Percentiles rank a stretch among this genome's conserved stretches.
Conservation (phyloP, 1,140 invertebrate genomes). For the Reticulitermes speratus region DNA sequence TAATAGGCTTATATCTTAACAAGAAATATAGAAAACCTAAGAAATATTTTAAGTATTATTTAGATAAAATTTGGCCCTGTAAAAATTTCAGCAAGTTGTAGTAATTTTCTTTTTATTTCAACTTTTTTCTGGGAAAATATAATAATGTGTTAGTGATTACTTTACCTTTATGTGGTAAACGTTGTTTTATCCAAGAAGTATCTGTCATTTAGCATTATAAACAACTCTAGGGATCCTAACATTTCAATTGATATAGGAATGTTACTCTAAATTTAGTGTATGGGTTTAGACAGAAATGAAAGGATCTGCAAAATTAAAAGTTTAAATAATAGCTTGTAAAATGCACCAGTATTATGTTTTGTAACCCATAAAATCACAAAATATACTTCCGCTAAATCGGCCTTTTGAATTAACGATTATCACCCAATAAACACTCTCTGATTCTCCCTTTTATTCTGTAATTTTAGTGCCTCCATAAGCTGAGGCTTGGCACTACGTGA, state of each 20-base stretch:
- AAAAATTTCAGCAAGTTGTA: no score
- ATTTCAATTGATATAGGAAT: no score
- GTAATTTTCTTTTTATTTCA: no score
- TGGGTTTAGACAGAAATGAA: neutral
- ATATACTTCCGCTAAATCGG: neutral
- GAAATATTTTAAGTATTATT: no score
- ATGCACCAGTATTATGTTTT: neutral
- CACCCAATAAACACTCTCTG: constrained; percentile 5
- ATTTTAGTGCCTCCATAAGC: neutral
- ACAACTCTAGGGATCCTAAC: no score
- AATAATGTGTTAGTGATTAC: neutral
- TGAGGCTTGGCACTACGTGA: neutral
- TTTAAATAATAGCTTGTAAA: neutral
- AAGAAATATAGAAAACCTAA: no score
- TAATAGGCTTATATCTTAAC: no score
- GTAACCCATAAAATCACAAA: neutral
- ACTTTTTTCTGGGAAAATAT: no score
- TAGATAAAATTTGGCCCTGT: no score
- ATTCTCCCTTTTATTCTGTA: neutral
- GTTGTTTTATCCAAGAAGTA: no score
- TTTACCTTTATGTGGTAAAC: neutral
- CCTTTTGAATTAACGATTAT: neutral
- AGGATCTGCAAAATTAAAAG: neutral
- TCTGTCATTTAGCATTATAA: neutral
- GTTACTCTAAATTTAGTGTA: no score